These are phyloP conservation scores for Thera britannica DNA, from an alignment of 2,888 invertebrate species.

Conservation along the genomic window DNA sequence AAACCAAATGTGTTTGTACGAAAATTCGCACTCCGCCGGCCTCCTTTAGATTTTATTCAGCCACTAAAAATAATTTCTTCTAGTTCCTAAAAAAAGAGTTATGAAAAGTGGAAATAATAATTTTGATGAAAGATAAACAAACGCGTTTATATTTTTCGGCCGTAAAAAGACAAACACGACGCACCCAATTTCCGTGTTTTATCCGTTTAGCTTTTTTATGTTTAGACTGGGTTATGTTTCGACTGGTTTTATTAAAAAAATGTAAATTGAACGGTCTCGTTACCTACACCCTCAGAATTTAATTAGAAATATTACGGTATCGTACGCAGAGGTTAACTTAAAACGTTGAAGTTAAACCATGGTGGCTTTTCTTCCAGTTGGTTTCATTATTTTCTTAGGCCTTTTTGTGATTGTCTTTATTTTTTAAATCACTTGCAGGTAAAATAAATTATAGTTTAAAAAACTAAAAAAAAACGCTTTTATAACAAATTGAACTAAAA, in stretches of 20 bases:
- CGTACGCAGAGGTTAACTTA: conserved; percentile 11
- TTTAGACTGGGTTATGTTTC: conserved; percentile 13
- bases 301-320: conserved; percentile 22
- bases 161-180: conserved; percentile 15
- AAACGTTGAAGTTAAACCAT: background rate
- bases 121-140: conserved; percentile 1
- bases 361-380: no score
- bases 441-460: no score
- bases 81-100: no score
- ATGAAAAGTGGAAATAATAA: background rate
- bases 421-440: no score
- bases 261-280: conserved; percentile 25
- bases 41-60: no score
- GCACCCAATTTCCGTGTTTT: conserved; percentile 18
- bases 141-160: background rate
- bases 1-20: no score
- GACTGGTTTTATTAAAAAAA: conserved; percentile 31
- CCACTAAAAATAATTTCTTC: no score
- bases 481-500: no score
- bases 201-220: conserved; percentile 17
- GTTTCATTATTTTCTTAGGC: no score
- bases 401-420: no score
- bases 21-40: no score
- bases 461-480: no score
- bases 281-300: conserved; percentile 19